Percentiles rank a stretch among this genome's conserved stretches.
These are phyloP conservation scores for Chaetorhynchus papuensis DNA, from an alignment of 2,113 vertebrate species.

Conservation along the genomic window DNA sequence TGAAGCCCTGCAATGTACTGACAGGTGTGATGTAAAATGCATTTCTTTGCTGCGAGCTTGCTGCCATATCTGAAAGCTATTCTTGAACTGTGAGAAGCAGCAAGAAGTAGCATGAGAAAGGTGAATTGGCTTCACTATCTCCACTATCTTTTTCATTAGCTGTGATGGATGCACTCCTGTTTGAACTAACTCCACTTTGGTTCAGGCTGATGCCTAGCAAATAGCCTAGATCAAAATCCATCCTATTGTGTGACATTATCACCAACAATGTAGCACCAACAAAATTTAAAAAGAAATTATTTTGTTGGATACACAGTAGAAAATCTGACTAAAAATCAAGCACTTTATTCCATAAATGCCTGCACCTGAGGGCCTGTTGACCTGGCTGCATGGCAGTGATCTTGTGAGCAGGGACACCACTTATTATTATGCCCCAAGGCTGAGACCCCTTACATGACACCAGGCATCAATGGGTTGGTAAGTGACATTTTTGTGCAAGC, in stretches of 20 bases:
- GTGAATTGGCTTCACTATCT: background rate
- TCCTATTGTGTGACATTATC: background rate
- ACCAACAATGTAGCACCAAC: background rate
- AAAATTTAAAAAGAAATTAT: too few relatives aligned
- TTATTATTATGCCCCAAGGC: background rate
- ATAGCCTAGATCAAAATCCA: background rate
- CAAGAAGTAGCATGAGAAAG: background rate
- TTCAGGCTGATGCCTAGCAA: background rate
- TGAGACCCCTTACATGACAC: background rate
- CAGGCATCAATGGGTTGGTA: rapidly evolving
- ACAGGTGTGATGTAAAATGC: background rate
- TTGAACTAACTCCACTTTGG: background rate
- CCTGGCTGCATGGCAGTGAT: background rate
- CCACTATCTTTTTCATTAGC: background rate
- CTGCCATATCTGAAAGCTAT: background rate
- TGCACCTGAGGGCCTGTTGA: background rate
- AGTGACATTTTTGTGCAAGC: background rate
- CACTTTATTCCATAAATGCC: background rate
- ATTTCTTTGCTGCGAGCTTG: background rate
- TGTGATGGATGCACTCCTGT: background rate
- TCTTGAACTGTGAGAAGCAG: background rate
- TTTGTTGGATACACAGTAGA: background rate
- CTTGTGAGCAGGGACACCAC: background rate
- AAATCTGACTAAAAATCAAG: background rate
- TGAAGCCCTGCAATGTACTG: background rate